phyloP scores from a whole-genome alignment of 2,113 vertebrate species.

The Phainopepla nitens region DNA sequence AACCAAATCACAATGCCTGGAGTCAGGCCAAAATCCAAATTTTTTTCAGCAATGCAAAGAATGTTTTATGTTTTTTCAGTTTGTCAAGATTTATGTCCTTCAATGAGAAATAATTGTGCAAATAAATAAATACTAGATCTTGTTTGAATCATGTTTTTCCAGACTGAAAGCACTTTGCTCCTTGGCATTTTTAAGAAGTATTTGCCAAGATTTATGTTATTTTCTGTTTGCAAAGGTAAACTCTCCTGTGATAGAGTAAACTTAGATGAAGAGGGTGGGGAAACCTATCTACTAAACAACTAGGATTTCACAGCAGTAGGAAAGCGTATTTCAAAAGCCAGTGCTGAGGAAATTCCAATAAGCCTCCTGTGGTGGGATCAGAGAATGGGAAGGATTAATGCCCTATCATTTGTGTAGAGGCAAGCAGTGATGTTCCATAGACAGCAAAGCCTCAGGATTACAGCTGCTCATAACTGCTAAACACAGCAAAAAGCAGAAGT shows the following conservation, averaged over 20 bases:
- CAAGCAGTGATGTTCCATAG: neutral
- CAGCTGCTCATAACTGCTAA: neutral
- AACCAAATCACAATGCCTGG: neutral
- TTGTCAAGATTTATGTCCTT: neutral
- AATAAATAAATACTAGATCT: neutral
- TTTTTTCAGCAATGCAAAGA: neutral
- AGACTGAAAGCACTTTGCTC: neutral
- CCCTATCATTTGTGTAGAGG: neutral
- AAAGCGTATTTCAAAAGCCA: neutral
- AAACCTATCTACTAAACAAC: neutral
- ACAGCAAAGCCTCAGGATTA: neutral
- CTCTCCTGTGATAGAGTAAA: neutral
- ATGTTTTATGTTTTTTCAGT: slow-evolving; percentile 37
- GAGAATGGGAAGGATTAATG: neutral
- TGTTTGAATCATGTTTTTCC: neutral
- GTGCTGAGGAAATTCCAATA: neutral
- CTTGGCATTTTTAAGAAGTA: neutral
- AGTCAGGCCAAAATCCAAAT: neutral
- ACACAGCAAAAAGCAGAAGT: neutral
- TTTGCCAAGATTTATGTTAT: neutral
- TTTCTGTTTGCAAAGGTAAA: neutral
- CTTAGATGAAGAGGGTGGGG: neutral
- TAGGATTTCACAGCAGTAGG: neutral
- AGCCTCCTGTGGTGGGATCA: neutral
- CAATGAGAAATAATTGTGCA: neutral